Evolutionary conservation across 92 coral and sea anemone genomes (phyloP), one percentile per base, ranked within the genome.

Genomic region (Phymanthus crucifer): DNA sequence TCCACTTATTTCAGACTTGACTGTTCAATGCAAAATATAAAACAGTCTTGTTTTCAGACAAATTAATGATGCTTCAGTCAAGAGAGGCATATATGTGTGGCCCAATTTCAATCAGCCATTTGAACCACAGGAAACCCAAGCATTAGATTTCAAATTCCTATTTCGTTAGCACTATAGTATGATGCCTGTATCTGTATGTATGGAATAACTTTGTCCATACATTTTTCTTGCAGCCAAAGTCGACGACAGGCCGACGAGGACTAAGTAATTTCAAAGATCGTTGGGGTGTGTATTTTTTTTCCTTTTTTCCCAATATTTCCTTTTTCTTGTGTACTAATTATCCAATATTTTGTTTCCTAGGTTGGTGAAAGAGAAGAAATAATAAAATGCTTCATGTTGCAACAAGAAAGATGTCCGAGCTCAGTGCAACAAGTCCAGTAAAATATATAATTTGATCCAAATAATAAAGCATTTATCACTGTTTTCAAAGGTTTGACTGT

Each of bases 251-350:
- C 40, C 61, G 33, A 64, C 81, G 72, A 61, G 64, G 73, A 77
- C 68, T 58, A 77, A 77, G 81, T 77, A 77, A 61, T 40, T 77
- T 65, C 46, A 58, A 58, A 77, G 81, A 77, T 52, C 81, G 73
- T 19, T 77, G 68, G 48, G 81, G 81, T 77, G 40, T 61, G 68
- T 12, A 10, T 26, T 4, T 6, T 0, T 5, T 43, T 43, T 43
- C 48, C 14, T 43, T 43, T 17, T 43, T 43, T 43, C 1, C 10
- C 45, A 38, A 11, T 38, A 38, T 5, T 38, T 38, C 1, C 19
- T 50, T 54, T 54, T 1, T 7, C 6, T 54, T 29, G n/a, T 2
- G 26, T 54, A 54, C 27, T 54, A n/a, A 54, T 54, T 11, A 54
- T 7, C 14, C 14, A 54, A n/a, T 54, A 21, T 24, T 1, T 54